Evolutionary conservation across 2,888 invertebrate genomes (phyloP).

Genomic region (Phorcus lineatus): DNA sequence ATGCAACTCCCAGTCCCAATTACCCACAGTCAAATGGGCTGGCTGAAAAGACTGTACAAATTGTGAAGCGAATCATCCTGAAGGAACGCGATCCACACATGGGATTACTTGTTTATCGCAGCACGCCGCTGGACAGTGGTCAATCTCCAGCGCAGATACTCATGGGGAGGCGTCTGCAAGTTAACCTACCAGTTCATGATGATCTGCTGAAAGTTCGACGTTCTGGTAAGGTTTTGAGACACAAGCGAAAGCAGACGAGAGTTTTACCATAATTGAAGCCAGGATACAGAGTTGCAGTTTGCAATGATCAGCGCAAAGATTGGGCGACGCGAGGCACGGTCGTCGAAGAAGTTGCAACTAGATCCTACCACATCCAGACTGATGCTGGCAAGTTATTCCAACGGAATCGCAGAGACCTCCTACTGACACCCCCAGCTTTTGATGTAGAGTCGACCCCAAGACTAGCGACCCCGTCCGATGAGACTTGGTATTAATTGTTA

Average conservation of each 20-base stretch:
- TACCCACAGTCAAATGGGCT: too few relatives aligned
- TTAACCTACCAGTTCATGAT: background rate
- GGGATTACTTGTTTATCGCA: conserved; percentile 33
- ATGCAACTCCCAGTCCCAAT: conserved; percentile 27
- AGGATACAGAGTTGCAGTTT: conserved; percentile 4
- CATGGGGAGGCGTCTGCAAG: conserved; percentile 30
- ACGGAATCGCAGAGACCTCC: background rate
- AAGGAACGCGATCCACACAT: conserved; percentile 23
- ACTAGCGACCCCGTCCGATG: too few relatives aligned
- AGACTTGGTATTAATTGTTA: too few relatives aligned
- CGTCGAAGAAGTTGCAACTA: conserved; percentile 26
- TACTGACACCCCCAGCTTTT: too few relatives aligned
- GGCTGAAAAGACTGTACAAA: conserved; percentile 35
- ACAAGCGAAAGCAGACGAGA: background rate
- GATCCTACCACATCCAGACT: conserved; percentile 36
- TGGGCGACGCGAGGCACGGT: conserved; percentile 33
- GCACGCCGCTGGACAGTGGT: conserved; percentile 31
- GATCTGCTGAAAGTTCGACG: background rate
- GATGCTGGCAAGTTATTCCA: background rate
- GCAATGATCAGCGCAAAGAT: conserved; percentile 23
- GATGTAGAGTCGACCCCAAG: too few relatives aligned
- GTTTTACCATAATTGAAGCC: too few relatives aligned
- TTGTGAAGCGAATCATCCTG: conserved; percentile 33
- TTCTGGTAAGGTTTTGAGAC: background rate
- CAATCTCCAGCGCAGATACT: conserved; percentile 34